Conservation (phyloP, 2,797 vertebrate genomes). For the Zenarchopterus dispar region DNA sequence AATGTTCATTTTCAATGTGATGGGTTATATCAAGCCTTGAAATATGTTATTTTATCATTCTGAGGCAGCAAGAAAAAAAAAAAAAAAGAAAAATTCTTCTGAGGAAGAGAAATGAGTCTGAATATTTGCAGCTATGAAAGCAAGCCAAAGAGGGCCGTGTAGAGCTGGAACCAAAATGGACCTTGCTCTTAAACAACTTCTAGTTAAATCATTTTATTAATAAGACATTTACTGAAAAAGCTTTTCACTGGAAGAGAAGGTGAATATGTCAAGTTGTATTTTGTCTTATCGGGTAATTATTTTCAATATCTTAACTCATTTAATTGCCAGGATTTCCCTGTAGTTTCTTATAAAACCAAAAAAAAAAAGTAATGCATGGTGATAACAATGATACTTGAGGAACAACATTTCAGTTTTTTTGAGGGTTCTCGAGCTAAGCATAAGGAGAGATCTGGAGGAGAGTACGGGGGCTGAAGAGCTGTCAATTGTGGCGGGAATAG, state of each 20-base stretch:
- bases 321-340: background rate
- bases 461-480: conserved; percentile 6
- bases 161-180: conserved; percentile 3
- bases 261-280: too few relatives aligned
- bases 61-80: background rate
- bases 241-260: too few relatives aligned
- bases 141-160: background rate
- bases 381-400: conserved; percentile 16
- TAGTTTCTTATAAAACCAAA: background rate
- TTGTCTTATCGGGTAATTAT: background rate
- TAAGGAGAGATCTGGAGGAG: conserved; percentile 3
- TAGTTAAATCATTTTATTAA: background rate
- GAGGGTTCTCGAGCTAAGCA: background rate
- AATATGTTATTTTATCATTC: conserved; percentile 2
- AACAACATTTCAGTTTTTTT: conserved; percentile 15
- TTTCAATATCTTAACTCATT: too few relatives aligned
- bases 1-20: conserved; percentile 20
- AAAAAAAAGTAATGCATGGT: background rate
- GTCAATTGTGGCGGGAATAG: conserved; percentile 27
- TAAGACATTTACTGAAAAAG: too few relatives aligned
- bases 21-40: conserved; percentile 17
- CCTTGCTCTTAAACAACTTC: too few relatives aligned
- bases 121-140: background rate
- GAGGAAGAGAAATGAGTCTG: background rate
- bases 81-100: background rate